Evolutionary conservation across 2,888 invertebrate species (phyloP), one percentile per base, ranked within the genome.

Genomic region (Polydrusus cervinus): DNA sequence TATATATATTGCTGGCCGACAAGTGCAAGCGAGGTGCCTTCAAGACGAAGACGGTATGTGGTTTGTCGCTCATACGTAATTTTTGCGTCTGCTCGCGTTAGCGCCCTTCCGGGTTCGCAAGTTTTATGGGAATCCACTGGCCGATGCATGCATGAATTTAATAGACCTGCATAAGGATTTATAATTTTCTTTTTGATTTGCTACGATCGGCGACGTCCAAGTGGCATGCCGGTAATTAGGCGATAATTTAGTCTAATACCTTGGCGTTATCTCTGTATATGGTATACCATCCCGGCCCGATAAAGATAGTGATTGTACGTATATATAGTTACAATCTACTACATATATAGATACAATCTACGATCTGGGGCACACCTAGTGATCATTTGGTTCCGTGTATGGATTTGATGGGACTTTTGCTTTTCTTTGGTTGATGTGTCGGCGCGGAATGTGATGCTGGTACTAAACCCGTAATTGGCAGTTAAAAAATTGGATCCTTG

Each of bases 41-140:
- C 9, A 70, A 70, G 74, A 74, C 70, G 70, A 74, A 70, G 70
- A 74, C 64, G 70, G 70, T 74, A 74, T 70, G 69, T 65, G 14
- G 74, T 74, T 74, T 74, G 74, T 74, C 74, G 74, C 69, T 74
- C 74, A 65, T 57, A 69, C 20, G 65, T 45, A 47, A 65, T 74
- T 69, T 74, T 74, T 75, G 34, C 71, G 75, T 75, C 75, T 75
- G 71, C 38, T 45, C n/a, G 16, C 34, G 45, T 45, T 66, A 71
- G 66, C 66, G 57, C 64, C 66, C 70, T 74, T 74, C 70, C 70
- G 70, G 70, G 74, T 69, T 64, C 16, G 62, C 30, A 16, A 38
- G 60, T 71, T 71, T 75, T 75, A 75, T 75, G 75, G 51, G 70
- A 75, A 75, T 65, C 61, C 66, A 30, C 25, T 34, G 45, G 47